These are phyloP conservation scores for Phylloscopus trochilus DNA, from an alignment of 2,113 vertebrate species.

Conservation along the genomic window DNA sequence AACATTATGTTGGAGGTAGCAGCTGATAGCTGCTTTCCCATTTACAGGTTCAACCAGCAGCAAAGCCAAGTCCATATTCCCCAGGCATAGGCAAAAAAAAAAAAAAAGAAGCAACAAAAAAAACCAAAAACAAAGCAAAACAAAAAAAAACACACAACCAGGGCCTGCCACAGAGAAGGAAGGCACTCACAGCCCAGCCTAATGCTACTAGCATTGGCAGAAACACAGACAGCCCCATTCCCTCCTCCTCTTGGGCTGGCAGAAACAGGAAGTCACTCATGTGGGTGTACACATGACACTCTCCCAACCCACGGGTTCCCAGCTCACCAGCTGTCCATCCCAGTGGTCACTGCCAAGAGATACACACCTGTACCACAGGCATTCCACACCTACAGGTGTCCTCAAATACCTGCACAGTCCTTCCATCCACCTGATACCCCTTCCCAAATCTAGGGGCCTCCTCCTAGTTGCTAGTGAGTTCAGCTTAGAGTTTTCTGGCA, in stretches of 20 bases:
- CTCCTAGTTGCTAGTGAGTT: neutral
- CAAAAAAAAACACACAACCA: too few species aligned
- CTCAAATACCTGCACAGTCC: neutral
- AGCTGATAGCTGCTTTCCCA: neutral
- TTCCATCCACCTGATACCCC: neutral
- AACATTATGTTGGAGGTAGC: neutral
- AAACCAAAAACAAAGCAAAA: too few species aligned
- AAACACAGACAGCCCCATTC: fast-evolving
- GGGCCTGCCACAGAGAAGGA: neutral
- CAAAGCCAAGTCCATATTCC: neutral
- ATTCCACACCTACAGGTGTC: neutral
- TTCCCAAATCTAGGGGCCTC: neutral
- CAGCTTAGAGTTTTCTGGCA: neutral
- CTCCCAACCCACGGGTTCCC: fast-evolving
- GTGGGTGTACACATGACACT: too few species aligned
- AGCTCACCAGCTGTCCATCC: fast-evolving
- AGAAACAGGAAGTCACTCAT: neutral
- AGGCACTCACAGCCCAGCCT: neutral
- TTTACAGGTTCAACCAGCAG: neutral
- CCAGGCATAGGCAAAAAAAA: fast-evolving
- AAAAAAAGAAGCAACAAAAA: neutral
- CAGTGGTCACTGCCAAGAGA: neutral
- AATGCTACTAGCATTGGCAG: neutral
- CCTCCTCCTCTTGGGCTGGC: neutral
- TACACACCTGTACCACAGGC: fast-evolving